These are phyloP conservation scores for Pluvianellus socialis DNA, from an alignment of 2,113 vertebrate species.

Conservation along the genomic window DNA sequence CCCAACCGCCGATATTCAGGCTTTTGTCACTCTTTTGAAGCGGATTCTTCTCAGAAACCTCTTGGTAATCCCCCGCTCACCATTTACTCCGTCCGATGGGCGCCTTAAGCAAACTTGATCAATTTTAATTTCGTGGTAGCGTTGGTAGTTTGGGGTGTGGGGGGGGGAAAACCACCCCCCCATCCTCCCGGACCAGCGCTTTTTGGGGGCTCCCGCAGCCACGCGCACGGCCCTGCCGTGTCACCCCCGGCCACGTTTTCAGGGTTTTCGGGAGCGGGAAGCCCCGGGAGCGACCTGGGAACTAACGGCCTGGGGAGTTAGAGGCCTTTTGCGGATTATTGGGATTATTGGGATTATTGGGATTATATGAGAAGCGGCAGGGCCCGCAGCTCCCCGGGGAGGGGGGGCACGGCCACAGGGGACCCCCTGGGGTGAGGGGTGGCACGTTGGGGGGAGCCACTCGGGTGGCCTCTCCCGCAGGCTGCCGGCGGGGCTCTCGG, in stretches of 20 bases:
- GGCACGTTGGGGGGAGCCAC: accelerated
- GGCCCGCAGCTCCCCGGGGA: background rate
- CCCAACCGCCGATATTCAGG: accelerated
- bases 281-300: background rate
- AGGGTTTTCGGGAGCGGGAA: background rate
- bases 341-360: background rate
- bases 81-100: background rate
- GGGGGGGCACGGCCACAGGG: too few relatives aligned
- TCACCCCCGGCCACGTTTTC: background rate
- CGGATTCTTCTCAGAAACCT: background rate
- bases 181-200: accelerated
- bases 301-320: background rate
- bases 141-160: background rate
- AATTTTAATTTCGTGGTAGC: accelerated
- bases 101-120: accelerated
- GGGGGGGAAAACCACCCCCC: too few relatives aligned
- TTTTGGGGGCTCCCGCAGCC: background rate
- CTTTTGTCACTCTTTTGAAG: background rate
- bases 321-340: background rate
- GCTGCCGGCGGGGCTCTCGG: background rate
- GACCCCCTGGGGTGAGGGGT: background rate
- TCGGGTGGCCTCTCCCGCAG: background rate
- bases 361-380: background rate
- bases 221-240: accelerated
- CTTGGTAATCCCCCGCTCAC: background rate